These are phyloP conservation scores for Halcyon chelicuti DNA, from an alignment of 2,797 vertebrate genomes.

Conservation along the genomic window DNA sequence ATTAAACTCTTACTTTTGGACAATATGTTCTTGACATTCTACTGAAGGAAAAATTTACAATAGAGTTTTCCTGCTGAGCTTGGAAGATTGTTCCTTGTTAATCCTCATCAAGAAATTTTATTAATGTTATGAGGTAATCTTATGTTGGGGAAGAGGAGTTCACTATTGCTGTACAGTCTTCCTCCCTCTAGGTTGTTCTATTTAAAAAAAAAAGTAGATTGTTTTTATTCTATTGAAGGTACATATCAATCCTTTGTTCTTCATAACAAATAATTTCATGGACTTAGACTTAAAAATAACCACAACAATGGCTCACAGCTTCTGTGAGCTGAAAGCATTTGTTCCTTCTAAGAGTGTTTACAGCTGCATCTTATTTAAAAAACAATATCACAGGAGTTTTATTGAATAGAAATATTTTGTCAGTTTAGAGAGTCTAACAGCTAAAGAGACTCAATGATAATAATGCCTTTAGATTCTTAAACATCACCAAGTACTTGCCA, in stretches of 20 bases:
- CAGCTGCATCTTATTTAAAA: neutral
- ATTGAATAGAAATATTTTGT: neutral
- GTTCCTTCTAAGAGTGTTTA: neutral
- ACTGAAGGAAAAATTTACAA: neutral
- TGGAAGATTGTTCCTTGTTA: neutral
- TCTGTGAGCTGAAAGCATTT: neutral
- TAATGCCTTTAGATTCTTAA: neutral
- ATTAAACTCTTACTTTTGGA: neutral
- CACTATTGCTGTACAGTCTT: neutral
- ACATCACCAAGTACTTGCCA: neutral
- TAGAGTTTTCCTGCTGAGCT: neutral
- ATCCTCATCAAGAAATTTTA: neutral
- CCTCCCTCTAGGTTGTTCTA: neutral
- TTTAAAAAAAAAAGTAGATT: neutral
- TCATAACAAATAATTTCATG: neutral
- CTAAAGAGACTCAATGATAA: neutral
- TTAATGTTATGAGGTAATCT: neutral
- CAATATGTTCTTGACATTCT: neutral
- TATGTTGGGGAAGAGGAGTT: neutral
- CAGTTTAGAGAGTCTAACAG: neutral
- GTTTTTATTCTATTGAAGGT: neutral
- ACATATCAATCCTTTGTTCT: neutral
- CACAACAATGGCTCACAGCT: neutral
- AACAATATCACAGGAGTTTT: neutral
- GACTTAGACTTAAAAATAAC: neutral